Base-by-base conservation (phyloP, 1,140 invertebrate genomes). In the Drosophila mayri region DNA sequence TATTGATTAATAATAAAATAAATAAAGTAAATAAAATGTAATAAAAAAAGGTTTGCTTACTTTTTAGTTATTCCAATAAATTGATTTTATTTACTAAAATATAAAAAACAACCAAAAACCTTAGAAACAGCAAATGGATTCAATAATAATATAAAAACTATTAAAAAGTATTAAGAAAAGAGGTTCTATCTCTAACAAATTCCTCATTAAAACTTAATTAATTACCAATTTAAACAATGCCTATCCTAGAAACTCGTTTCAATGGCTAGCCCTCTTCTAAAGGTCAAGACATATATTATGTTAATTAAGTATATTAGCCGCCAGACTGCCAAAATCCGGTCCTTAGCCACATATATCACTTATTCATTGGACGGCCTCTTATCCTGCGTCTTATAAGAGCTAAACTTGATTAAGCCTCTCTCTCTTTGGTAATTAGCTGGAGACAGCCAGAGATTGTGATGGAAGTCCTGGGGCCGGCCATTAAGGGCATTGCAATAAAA, bases 331-430 rank as follows among this genome's bases (percentile, higher is more conserved):
- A 43, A 28, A 35, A n/a, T 41, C n/a, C 47, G 22, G 28, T 20
- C 16, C 28, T 38, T 40, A 25, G 16, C 28, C 25, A 35, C 68
- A 58, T 43, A 57, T 58, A 72, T 58, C 50, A 66, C 46, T 70
- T 71, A 58, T 72, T 72, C 66, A 72, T 70, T 43, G 16, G 35
- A 11, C n/a, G 20, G 14, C 18, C 52, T 40, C 71, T 52, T 66
- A 59, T 76, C 57, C 38, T 60, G 4, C 5, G 43, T 54, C 54
- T 50, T 58, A 76, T 43, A 64, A 47, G 38, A 64, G 58, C 57
- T 58, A 65, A 85, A 81, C 67, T 63, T 74, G 76, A 85, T 85
- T 85, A 85, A 66, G 61, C 37, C 65, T 52, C 49, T 64, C 61
- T 71, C 28, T 46, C 10, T 43, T 54, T 37, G 38, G 35, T 78